Base-by-base conservation (phyloP, 2,888 invertebrate species). In the Diarsia rubi region DNA sequence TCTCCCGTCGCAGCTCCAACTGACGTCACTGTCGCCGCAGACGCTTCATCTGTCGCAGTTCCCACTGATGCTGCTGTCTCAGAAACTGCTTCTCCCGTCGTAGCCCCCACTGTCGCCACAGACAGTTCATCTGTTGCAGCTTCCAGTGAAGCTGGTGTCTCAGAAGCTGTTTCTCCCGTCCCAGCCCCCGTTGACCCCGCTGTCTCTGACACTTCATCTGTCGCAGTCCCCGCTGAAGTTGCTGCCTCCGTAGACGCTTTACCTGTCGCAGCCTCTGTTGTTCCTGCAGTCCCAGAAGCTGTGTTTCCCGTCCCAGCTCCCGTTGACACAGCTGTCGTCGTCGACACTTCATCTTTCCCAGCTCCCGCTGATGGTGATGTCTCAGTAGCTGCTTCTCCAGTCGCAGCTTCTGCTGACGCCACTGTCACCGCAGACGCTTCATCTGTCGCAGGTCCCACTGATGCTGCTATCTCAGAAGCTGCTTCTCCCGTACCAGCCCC, bases 211-310 rank as follows among this genome's bases (percentile, higher is more conserved):
- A 1, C 2, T 14, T 9, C 27, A 11, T 6, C 60, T 0, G 31
- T 0, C 0, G 0, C 27, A 2, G 44, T 2, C 0, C 6, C 54
- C 1, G 8, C 4, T 52, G 27, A 24, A 3, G 6, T 1, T 0
- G 9, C 12, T n/a, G n/a, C 9, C 2, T 5, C 81, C 8, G 47
- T n/a, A 37, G 44, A n/a, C 3, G 11, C 0, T n/a, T 3, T 31
- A 14, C 16, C 42, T 3, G 4, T 4, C 14, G 1, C 8, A 0
- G 21, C 19, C 0, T 3, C 42, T 0, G 9, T 11, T 37, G 24
- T 57, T 5, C 3, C 19, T 0, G 9, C 19, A 24, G 71, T 19
- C 0, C 4, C n/a, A 42, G 52, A 31, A 59, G 57, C 3, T 14
- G 24, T 1, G 21, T 1, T 6, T 37, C 37, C 37, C 6, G 37